A percentile compares a stretch with the other conserved stretches of the same genome.
Conservation (phyloP, 2,888 invertebrate genomes). For the Trisateles emortualis region DNA sequence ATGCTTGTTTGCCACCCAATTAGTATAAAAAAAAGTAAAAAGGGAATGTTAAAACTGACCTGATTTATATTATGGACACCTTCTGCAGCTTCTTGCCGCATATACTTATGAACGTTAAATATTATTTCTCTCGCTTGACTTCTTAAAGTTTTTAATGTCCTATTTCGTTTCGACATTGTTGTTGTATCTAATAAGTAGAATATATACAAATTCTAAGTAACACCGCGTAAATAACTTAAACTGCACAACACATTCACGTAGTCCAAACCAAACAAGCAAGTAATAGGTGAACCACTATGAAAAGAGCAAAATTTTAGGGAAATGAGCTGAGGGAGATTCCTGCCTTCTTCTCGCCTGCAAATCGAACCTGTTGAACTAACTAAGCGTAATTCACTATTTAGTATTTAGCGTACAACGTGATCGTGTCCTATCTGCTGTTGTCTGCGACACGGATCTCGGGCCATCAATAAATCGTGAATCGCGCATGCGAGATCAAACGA, state of each 20-base stretch:
- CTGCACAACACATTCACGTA: too few relatives aligned
- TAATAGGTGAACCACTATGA: neutral
- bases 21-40: too few relatives aligned
- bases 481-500: neutral
- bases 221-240: neutral
- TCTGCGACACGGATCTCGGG: neutral
- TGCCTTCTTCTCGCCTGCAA: too few relatives aligned
- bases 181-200: neutral
- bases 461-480: neutral
- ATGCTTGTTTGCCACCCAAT: too few relatives aligned
- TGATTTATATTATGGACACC: slow-evolving; percentile 5
- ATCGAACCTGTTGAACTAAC: neutral
- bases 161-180: neutral
- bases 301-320: neutral
- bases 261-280: neutral
- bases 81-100: slow-evolving; percentile 5
- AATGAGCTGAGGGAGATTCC: too few relatives aligned
- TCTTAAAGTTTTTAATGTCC: neutral
- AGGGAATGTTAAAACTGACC: neutral
- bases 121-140: slow-evolving; percentile 8
- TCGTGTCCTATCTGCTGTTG: neutral
- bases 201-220: too few relatives aligned
- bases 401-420: neutral
- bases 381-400: neutral
- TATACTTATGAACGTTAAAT: slow-evolving; percentile 1